These are phyloP conservation scores for Chloroclystis v-ata DNA, from an alignment of 2,888 invertebrate genomes.

Conservation along the genomic window DNA sequence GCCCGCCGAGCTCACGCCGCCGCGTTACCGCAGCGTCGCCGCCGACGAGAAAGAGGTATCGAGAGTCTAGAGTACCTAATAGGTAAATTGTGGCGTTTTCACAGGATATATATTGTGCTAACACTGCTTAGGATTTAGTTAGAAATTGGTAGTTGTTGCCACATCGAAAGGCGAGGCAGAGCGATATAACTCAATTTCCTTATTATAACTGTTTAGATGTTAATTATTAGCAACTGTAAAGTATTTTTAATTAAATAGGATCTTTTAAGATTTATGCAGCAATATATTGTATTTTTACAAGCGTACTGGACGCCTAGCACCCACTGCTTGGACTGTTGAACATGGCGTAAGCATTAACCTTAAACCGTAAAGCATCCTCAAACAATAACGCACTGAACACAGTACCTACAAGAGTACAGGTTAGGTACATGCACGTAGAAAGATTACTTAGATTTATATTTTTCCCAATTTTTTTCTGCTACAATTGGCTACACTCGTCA, in stretches of 20 bases:
- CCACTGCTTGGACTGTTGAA: slow-evolving; percentile 71
- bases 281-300: slow-evolving; percentile 41
- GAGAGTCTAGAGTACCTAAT: slow-evolving; percentile 17
- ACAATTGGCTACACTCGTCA: too few relatives aligned
- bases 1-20: slow-evolving; percentile 61
- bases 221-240: too few relatives aligned
- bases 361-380: too few relatives aligned
- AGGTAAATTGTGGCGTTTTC: slow-evolving; percentile 21
- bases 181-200: too few relatives aligned
- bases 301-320: slow-evolving; percentile 69
- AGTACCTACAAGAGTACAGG: too few relatives aligned
- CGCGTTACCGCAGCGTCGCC: slow-evolving; percentile 77
- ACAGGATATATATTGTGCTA: slow-evolving; percentile 4
- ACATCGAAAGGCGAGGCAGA: background rate
- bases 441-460: too few relatives aligned
- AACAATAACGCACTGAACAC: too few relatives aligned
- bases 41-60: slow-evolving; percentile 83
- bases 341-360: slow-evolving; percentile 57
- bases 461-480: too few relatives aligned
- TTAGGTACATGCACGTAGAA: too few relatives aligned
- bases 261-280: background rate
- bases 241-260: too few relatives aligned
- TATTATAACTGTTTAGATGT: too few relatives aligned
- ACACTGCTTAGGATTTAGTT: slow-evolving; percentile 1
- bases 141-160: too few relatives aligned